phyloP scores from a whole-genome alignment of 2,113 vertebrate species.

The Phaethornis superciliosus region DNA sequence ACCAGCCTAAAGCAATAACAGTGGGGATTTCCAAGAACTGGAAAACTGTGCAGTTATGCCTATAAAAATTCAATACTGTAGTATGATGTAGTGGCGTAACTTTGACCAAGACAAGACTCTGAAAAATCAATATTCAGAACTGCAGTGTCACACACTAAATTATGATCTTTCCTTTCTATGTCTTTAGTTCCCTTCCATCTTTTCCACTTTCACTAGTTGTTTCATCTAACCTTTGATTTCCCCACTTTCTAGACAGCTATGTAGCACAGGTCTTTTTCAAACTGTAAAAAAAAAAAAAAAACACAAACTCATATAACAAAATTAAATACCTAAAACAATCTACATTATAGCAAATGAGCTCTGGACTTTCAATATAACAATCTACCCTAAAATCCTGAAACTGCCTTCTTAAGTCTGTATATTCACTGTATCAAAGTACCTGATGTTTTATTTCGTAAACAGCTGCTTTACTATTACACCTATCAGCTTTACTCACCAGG shows the following conservation, averaged over 20 bases:
- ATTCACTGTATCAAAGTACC: background rate
- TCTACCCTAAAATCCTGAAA: background rate
- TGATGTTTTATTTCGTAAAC: background rate
- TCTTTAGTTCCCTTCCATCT: background rate
- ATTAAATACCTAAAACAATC: background rate
- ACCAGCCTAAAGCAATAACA: background rate
- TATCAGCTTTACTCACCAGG: conserved; percentile 79
- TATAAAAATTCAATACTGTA: background rate
- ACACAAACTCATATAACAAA: background rate
- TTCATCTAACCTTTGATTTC: background rate
- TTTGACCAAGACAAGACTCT: background rate
- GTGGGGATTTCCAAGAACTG: background rate
- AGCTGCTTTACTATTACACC: background rate
- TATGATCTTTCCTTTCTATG: background rate
- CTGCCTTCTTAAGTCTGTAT: background rate
- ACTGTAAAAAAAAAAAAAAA: background rate
- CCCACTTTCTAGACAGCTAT: background rate
- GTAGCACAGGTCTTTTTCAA: background rate
- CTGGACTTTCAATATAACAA: background rate
- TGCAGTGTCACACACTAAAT: background rate
- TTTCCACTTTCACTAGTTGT: background rate
- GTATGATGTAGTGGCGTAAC: background rate
- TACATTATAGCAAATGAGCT: background rate
- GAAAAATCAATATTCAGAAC: background rate
- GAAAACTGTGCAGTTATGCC: background rate